These are phyloP conservation scores for Laspeyria flexula DNA, from an alignment of 2,888 invertebrate genomes.

Conservation along the genomic window DNA sequence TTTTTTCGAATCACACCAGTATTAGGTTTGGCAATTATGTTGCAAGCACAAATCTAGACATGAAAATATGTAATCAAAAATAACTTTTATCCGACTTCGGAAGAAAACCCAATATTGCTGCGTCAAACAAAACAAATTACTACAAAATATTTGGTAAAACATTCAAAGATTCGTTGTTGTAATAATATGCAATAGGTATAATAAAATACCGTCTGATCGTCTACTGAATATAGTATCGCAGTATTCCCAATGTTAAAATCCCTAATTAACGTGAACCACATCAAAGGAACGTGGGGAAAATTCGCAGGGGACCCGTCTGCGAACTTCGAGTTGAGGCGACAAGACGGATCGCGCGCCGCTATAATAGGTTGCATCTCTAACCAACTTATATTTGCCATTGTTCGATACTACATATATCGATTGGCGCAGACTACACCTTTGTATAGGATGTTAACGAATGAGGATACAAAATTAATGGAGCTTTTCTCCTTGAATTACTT, in stretches of 20 bases:
- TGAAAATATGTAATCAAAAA: too few species aligned
- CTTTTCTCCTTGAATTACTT: too few species aligned
- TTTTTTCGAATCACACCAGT: too few species aligned
- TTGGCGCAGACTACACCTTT: not conserved
- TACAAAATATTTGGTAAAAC: too few species aligned
- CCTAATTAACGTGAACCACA: constrained; percentile 60
- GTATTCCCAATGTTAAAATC: constrained; percentile 45
- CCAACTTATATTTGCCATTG: constrained; percentile 29
- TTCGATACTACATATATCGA: constrained; percentile 17
- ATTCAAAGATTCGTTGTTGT: too few species aligned
- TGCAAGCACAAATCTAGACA: too few species aligned
- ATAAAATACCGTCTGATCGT: too few species aligned
- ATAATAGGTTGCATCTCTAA: constrained; percentile 45
- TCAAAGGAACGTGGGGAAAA: constrained; percentile 46
- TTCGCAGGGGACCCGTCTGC: constrained; percentile 61
- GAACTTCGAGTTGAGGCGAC: constrained; percentile 61
- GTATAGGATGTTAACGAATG: not conserved
- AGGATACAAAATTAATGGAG: not conserved
- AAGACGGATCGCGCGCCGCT: constrained; percentile 54
- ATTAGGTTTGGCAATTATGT: too few species aligned
- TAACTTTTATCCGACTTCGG: too few species aligned
- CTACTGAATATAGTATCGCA: constrained; percentile 33
- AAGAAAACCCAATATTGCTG: too few species aligned
- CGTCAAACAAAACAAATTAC: too few species aligned
- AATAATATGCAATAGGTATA: too few species aligned